phyloP scores from a whole-genome alignment of 2,113 vertebrate species.

The Cebus imitator region DNA sequence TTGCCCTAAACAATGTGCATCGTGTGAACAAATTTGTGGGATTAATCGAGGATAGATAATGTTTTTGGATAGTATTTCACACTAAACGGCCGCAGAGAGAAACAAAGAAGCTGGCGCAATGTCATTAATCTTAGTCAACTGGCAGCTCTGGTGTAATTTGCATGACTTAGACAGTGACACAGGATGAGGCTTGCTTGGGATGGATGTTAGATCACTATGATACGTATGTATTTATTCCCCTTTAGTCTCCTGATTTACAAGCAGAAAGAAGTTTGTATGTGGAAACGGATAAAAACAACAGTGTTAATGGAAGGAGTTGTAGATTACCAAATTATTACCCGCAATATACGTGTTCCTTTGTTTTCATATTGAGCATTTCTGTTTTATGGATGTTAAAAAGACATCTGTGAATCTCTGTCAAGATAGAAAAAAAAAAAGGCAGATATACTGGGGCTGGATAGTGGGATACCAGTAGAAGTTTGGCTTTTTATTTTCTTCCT shows the following conservation, averaged over 20 bases:
- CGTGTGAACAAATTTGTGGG: slow-evolving; percentile 95
- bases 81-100: slow-evolving; percentile 96
- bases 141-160: slow-evolving; percentile 97
- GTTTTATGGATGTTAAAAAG: slow-evolving; percentile 83
- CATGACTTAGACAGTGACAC: slow-evolving; percentile 97
- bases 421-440: slow-evolving; percentile 41
- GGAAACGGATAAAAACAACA: slow-evolving; percentile 77
- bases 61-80: slow-evolving; percentile 99
- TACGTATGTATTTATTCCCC: slow-evolving; percentile 85
- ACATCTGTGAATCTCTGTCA: slow-evolving; percentile 81
- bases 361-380: slow-evolving; percentile 84
- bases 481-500: slow-evolving; percentile 40
- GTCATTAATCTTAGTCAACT: slow-evolving; percentile 99
- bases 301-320: slow-evolving; percentile 78
- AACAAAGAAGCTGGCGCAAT: slow-evolving; percentile 97
- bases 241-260: slow-evolving; percentile 86
- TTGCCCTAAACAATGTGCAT: slow-evolving; percentile 96
- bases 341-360: slow-evolving; percentile 79
- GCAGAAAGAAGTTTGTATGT: slow-evolving; percentile 83
- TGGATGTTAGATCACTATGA: slow-evolving; percentile 90
- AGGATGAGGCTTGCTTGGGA: slow-evolving; percentile 92
- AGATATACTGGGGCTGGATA: slow-evolving; percentile 77
- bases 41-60: slow-evolving; percentile 99
- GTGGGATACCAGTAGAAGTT: slow-evolving; percentile 72
- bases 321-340: slow-evolving; percentile 79